Evolutionary conservation across 2,797 vertebrate genomes (phyloP), one percentile per base, ranked within the genome.

Genomic region (Psittacula echo): DNA sequence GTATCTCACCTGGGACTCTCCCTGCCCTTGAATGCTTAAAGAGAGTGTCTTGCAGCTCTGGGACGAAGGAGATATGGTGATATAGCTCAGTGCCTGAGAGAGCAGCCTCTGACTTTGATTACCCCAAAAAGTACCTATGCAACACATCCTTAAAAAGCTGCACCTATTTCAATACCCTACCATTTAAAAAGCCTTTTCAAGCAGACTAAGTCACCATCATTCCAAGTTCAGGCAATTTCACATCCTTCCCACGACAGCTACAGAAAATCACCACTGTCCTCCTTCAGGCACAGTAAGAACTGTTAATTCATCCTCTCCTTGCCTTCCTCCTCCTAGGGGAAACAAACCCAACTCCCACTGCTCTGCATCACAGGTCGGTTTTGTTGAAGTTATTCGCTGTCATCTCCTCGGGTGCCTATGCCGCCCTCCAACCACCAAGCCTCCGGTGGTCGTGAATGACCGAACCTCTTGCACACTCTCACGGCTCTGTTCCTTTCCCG

Each of bases 321-420:
- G 16, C 7, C n/a, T 42, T 27, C 5, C 27, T 27, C 20, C 29
- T 54, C 11, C 45, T 3, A 16, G 11, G 9, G 9, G 4, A 7
- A 37, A 73, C 2, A n/a, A 14, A 1, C 14, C 16, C 45, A 26
- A 0, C 5, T 30, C 32, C 24, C 48, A 32, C 7, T 21, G 5
- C 30, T n/a, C 8, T 3, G 2, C 39, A 16, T 5, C 29, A 13
- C 4, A 51, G 13, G 3, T 5, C 54, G 2, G 26, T 7, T 58
- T 30, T 8, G 11, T 1, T 18, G 37, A 7, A 7, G 13, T 18
- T 10, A 34, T 3, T 21, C 64, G 1, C 7, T 13, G 8, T 50
- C 12, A 7, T 1, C 11, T 60, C 8, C 37, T 1, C 1, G 13
- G 6, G 2, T 16, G 8, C 15, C 45, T 27, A 13, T 0, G 7